Conservation (phyloP, 2,113 vertebrate species). For the Vombatus ursinus region DNA sequence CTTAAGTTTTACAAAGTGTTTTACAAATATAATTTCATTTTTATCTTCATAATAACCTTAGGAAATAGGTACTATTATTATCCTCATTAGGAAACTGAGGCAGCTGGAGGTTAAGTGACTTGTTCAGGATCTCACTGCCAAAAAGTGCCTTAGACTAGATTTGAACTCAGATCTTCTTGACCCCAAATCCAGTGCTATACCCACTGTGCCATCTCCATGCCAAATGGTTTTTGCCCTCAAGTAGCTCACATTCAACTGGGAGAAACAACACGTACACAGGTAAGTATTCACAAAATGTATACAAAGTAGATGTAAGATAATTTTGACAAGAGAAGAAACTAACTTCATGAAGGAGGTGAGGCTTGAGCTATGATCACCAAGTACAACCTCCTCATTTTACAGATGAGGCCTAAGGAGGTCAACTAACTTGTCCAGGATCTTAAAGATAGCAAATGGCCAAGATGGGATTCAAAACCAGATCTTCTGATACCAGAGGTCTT, state of each 20-base stretch:
- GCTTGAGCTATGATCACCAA: background rate
- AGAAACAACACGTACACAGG: background rate
- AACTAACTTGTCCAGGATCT: background rate
- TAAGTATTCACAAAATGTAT: background rate
- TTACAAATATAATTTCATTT: background rate
- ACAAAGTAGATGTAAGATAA: background rate
- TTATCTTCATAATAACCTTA: background rate
- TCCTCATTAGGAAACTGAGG: background rate
- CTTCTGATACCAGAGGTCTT: background rate
- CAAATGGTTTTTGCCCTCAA: background rate
- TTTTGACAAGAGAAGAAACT: background rate
- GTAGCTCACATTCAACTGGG: background rate
- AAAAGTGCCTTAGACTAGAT: background rate
- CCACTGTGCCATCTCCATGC: background rate
- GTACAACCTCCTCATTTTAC: background rate
- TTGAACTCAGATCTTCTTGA: background rate
- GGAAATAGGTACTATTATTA: background rate
- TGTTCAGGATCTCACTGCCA: background rate
- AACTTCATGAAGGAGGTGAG: background rate
- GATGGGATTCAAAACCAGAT: background rate
- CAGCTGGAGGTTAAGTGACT: background rate
- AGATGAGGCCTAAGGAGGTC: background rate
- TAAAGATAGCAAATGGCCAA: background rate
- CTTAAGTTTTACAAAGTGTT: background rate
- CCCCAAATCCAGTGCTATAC: background rate